Evolutionary conservation across 92 coral and sea anemone species (phyloP), one percentile per base, ranked within the genome.

Genomic region (Siderastrea siderea): DNA sequence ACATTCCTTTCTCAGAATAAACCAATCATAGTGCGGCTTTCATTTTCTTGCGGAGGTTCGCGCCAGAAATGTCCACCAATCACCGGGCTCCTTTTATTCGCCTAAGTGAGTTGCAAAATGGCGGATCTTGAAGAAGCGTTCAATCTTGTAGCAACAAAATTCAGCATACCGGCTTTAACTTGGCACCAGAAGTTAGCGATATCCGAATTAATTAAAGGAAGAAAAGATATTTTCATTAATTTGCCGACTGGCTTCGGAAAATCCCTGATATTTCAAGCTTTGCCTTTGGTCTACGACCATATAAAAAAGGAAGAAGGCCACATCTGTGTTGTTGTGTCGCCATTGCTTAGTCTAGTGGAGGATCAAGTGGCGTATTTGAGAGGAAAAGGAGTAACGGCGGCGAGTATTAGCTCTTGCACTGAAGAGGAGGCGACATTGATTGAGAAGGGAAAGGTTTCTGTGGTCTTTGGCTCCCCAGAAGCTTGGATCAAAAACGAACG

Each of bases 241-340:
- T 82, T 88, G 71, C 91, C 83, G 46, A 82, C 92, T 51, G 92
- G 88, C 50, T 89, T 19, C 57, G 88, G 92, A 17, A 78, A 89
- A 71, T 89, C 92, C 48, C 64, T 75, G 16, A 89, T 89, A 50
- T 89, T 52, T 71, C 88, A 83, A 79, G 88, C 71, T 47, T 52
- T 89, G 60, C 87, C 83, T 57, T 51, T 17, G 44, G 79, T 88
- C 49, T 44, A 74, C 51, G 81, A 69, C 88, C 68, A 76, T 66
- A 14, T 11, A 75, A 10, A 81, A 84, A 44, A 67, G 38, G 6
- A n/a, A 46, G 38, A 47, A 72, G 47, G 71, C 70, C 70, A 84
- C 81, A 11, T 58, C 11, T 74, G 59, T 54, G 61, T 74, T 74
- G 61, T 46, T 55, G 77, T 82, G 26, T 70, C 78, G 15, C 86